Evolutionary conservation across 2,797 vertebrate genomes (phyloP).

Genomic region (Pangasius larnaudii): DNA sequence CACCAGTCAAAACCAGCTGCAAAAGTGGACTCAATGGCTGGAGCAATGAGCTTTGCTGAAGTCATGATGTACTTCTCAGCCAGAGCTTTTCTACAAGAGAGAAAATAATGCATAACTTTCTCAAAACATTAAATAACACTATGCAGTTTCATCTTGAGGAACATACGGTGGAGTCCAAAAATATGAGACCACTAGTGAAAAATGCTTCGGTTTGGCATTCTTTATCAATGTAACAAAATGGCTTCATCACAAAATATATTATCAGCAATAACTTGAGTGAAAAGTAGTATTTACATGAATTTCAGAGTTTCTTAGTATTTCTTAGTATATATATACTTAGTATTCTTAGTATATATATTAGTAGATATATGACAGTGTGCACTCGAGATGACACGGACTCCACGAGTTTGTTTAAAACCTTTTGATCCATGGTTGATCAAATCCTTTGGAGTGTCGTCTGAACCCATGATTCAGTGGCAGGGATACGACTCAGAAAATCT

Average conservation of each 20-base stretch:
- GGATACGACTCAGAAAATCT: not conserved
- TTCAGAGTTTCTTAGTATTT: not conserved
- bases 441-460: not conserved
- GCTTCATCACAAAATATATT: not conserved
- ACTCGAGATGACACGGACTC: not conserved
- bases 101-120: not conserved
- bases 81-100: slow-evolving; percentile 80
- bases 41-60: slow-evolving; percentile 94
- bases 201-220: not conserved
- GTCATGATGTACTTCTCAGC: slow-evolving; percentile 98
- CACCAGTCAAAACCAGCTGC: slow-evolving; percentile 96
- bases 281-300: not conserved
- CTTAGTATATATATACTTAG: no score
- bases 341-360: no score
- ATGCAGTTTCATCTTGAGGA: not conserved
- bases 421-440: not conserved
- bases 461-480: not conserved
- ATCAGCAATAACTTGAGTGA: not conserved
- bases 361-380: not conserved
- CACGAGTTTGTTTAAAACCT: not conserved
- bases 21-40: slow-evolving; percentile 89
- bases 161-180: not conserved
- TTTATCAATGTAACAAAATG: not conserved
- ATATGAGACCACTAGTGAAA: not conserved
- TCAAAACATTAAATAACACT: not conserved